Evolutionary conservation across 2,888 invertebrate genomes (phyloP).

Genomic region (Apamea monoglypha): DNA sequence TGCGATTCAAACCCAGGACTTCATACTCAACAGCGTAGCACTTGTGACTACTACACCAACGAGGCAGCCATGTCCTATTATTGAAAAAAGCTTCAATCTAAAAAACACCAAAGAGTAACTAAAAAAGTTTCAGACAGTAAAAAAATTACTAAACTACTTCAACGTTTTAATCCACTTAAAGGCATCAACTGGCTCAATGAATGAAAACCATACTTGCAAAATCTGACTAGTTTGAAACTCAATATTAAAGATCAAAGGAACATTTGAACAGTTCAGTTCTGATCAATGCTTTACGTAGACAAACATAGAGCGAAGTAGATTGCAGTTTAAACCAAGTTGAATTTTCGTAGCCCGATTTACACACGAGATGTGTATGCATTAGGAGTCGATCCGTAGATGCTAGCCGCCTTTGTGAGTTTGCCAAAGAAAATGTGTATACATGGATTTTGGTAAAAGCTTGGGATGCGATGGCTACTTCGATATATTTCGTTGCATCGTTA

Average conservation of each 20-base stretch:
- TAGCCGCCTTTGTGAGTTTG: neutral
- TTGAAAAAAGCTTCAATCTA: neutral
- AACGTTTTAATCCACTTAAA: neutral
- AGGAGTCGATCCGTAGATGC: conserved; percentile 20
- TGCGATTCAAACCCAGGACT: neutral
- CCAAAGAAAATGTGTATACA: neutral
- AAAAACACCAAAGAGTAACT: neutral
- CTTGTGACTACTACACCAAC: neutral
- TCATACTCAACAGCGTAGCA: neutral
- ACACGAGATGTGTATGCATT: conserved; percentile 23
- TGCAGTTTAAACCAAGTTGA: neutral
- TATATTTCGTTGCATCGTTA: neutral
- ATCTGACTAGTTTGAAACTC: neutral
- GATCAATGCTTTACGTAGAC: neutral
- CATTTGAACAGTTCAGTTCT: neutral
- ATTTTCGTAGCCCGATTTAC: neutral
- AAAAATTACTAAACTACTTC: neutral
- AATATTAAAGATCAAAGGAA: conserved; percentile 7
- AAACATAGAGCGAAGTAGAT: conserved; percentile 11
- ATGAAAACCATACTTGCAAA: neutral
- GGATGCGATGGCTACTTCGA: neutral
- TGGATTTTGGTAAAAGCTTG: conserved; percentile 13
- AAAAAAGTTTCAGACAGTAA: neutral
- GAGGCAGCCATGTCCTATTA: neutral
- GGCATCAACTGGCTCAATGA: neutral